phyloP scores from a whole-genome alignment of 2,888 invertebrate species.

The Thecocarcelia acutangulata region DNA sequence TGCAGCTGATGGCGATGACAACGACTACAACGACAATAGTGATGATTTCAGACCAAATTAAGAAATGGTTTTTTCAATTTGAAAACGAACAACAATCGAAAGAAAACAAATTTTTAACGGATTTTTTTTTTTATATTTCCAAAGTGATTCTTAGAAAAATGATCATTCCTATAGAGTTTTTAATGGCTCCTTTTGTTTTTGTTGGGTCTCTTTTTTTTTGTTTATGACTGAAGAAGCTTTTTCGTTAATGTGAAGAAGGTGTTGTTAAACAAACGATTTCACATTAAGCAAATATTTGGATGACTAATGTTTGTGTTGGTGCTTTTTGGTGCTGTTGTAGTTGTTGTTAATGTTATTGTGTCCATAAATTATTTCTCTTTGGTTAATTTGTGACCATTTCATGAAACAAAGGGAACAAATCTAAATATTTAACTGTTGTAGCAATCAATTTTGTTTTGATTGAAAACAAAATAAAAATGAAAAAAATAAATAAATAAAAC shows the following conservation, averaged over 20 bases:
- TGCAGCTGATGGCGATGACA: constrained; percentile 15
- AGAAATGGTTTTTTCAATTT: constrained; percentile 69
- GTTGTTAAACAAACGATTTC: constrained; percentile 70
- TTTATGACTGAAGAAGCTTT: constrained; percentile 49
- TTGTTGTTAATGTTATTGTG: constrained; percentile 27
- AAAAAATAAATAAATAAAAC: background rate
- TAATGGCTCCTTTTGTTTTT: constrained; percentile 25
- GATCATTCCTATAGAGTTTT: constrained; percentile 30
- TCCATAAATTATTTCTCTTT: constrained; percentile 30
- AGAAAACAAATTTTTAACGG: constrained; percentile 58
- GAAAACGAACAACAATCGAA: constrained; percentile 29
- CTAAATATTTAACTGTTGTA: constrained; percentile 48
- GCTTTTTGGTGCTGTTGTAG: background rate
- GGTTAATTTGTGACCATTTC: constrained; percentile 40
- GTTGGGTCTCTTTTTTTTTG: background rate
- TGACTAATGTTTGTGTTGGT: constrained; percentile 47
- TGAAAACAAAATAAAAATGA: constrained; percentile 19
- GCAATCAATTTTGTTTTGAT: constrained; percentile 65
- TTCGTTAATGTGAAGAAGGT: constrained; percentile 67
- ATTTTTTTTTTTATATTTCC: constrained; percentile 52
- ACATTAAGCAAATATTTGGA: constrained; percentile 70
- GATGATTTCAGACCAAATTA: constrained; percentile 66
- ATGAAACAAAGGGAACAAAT: background rate
- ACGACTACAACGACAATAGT: background rate
- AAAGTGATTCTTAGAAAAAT: constrained; percentile 65